Base-by-base conservation (phyloP, 2,113 vertebrate genomes). In the Dasyornis broadbenti region DNA sequence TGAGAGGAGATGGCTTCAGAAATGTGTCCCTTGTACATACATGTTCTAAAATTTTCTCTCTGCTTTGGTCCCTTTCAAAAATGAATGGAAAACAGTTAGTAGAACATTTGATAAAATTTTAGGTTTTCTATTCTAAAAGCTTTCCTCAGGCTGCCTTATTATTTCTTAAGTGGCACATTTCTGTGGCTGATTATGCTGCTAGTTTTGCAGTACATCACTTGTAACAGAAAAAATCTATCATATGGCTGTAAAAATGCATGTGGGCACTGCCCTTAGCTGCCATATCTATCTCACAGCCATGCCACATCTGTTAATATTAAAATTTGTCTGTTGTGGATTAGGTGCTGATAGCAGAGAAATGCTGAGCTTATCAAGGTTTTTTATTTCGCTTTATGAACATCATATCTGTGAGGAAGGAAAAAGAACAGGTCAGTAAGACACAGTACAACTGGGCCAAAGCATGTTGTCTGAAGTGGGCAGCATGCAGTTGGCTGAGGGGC, bases 121-220 rank as follows among this genome's bases (percentile, higher is more conserved):
- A 30, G 31, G 6, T 23, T 81, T 72, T 91, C 80, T 53, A 11
- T 78, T 92, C 76, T 80, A 59, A 84, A 80, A 77, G n/a, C 52
- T 82, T 94, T 94, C 35, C n/a, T 17, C 5, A 71, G 64, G 37
- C 42, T 90, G 47, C 28, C n/a, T 85, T 44, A 61, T 66, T 68
- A n/a, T 89, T 95, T 65, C 61, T 71, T 66, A 80, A 86, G 30
- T 86, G 47, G 30, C 19, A 24, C 44, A 73, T 79, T 95, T 92
- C 5, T 11, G 59, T 42, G 69, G 40, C 35, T 91, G 39, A 72
- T 82, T 31, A 45, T 69, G 14, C 23, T 66, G 40, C 44, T 18
- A 52, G 78, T 79, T 82, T 85, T 93, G 35, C 94, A 95, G 70
- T 76, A 78, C 9, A 3, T 40, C 94, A 86, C 93, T 91, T 89